phyloP scores from a whole-genome alignment of 2,888 invertebrate species.

The Biston betularia region DNA sequence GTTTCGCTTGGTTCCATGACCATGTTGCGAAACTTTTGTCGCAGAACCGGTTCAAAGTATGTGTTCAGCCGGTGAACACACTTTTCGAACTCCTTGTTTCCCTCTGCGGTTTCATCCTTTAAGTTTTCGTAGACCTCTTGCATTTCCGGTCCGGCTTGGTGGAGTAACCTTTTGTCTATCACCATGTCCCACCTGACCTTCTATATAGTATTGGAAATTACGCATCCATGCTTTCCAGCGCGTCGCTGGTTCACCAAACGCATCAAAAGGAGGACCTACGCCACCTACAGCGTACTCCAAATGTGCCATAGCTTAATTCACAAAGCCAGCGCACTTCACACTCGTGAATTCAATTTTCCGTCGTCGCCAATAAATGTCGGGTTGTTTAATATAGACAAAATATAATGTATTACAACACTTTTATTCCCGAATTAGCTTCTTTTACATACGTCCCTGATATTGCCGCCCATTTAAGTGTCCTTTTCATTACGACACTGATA shows the following conservation, averaged over 20 bases:
- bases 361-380: no score
- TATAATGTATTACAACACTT: no score
- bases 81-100: background rate
- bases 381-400: no score
- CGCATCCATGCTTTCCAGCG: background rate
- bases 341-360: no score
- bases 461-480: no score
- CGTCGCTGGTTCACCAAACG: background rate
- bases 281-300: background rate
- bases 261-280: background rate
- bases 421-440: no score
- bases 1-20: background rate
- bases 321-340: no score
- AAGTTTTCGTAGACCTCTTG: background rate
- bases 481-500: no score
- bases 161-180: background rate
- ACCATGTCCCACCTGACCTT: background rate
- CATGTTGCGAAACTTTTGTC: background rate
- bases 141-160: background rate
- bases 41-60: background rate
- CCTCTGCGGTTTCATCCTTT: background rate
- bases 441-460: no score
- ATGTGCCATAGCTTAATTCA: background rate
- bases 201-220: background rate
- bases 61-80: background rate